phyloP scores from a whole-genome alignment of 2,797 vertebrate genomes.

The Hoplostethus mediterraneus region DNA sequence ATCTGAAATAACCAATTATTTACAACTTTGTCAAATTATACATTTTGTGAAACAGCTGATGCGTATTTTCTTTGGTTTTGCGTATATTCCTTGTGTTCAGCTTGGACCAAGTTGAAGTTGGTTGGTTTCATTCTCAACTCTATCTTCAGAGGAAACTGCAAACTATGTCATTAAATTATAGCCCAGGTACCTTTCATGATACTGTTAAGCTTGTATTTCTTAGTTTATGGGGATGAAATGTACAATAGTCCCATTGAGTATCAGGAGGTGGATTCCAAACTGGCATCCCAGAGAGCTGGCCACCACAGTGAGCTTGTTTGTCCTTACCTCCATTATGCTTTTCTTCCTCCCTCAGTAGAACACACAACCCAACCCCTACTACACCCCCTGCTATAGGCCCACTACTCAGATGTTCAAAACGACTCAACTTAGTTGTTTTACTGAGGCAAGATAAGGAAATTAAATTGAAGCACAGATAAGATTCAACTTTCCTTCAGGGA shows the following conservation, averaged over 20 bases:
- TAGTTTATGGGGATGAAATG: conserved; percentile 10
- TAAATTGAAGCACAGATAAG: conserved; percentile 3
- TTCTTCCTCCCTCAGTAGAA: conserved; percentile 15
- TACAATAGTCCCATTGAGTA: conserved; percentile 16
- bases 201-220: conserved; percentile 3
- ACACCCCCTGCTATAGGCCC: conserved; percentile 35
- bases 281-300: conserved; percentile 15
- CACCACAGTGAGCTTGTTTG: conserved; percentile 50
- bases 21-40: no score
- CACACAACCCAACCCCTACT: conserved; percentile 7
- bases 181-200: no score
- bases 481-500: not conserved
- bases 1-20: not conserved
- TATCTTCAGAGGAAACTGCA: not conserved
- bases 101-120: not conserved
- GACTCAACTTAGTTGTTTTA: conserved; percentile 28
- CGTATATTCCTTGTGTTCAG: not conserved
- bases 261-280: not conserved
- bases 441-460: conserved; percentile 34
- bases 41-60: no score
- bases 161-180: conserved; percentile 2
- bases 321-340: conserved; percentile 39
- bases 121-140: no score
- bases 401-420: conserved; percentile 24
- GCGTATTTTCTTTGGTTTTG: no score